phyloP scores from a whole-genome alignment of 2,113 vertebrate genomes.

The Lutjanus erythropterus region DNA sequence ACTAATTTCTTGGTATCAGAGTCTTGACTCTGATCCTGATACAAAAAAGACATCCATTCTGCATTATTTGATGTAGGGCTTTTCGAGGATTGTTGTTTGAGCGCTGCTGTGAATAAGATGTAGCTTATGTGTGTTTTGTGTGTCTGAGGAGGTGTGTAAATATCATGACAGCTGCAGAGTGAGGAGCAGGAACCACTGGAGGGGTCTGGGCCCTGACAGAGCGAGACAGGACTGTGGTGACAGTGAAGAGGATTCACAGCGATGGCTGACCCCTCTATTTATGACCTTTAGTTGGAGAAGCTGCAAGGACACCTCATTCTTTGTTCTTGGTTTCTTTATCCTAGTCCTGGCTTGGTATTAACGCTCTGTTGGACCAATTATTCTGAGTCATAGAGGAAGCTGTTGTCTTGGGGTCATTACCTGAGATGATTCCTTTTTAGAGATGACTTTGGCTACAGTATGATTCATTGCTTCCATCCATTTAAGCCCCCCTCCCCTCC shows the following conservation, averaged over 20 bases:
- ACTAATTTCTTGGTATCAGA: conserved; percentile 3
- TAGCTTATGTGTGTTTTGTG: conserved; percentile 34
- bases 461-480: conserved; percentile 79
- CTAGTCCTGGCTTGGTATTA: conserved; percentile 63
- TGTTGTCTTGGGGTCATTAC: conserved; percentile 75
- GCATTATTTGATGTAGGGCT: background rate
- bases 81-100: conserved; percentile 16
- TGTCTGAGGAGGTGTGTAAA: conserved; percentile 58
- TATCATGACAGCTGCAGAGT: conserved; percentile 60
- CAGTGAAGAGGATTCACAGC: conserved; percentile 69
- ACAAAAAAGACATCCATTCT: background rate
- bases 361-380: conserved; percentile 76
- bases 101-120: conserved; percentile 25
- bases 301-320: conserved; percentile 62
- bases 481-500: conserved; percentile 49
- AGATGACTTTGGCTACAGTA: conserved; percentile 69
- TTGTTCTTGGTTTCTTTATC: conserved; percentile 60
- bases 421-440: conserved; percentile 76
- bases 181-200: conserved; percentile 58
- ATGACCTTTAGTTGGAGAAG: conserved; percentile 76
- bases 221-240: conserved; percentile 59
- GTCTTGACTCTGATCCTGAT: conserved; percentile 11
- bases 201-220: conserved; percentile 62
- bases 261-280: conserved; percentile 71
- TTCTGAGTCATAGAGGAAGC: conserved; percentile 74